A percentile compares a stretch with the other conserved stretches of the same genome.
Conservation (phyloP, 2,888 invertebrate species). For the Diarsia dahlii region DNA sequence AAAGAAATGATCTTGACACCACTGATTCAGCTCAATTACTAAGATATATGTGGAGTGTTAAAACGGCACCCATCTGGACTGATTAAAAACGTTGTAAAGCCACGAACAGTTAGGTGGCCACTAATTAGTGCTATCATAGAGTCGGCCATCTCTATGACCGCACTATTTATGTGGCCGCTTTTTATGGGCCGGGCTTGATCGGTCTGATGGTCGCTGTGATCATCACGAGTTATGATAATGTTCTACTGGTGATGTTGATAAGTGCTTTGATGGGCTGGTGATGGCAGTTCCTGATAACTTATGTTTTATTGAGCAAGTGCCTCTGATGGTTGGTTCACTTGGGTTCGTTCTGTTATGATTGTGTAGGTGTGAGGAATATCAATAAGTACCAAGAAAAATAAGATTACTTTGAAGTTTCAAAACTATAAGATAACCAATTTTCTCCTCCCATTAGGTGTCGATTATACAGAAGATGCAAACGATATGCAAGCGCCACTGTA, state of each 20-base stretch:
- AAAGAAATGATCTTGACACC: conserved; percentile 6
- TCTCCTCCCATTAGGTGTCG: neutral
- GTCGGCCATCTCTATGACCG: conserved; percentile 43
- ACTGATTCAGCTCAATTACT: conserved; percentile 19
- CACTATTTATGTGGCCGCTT: conserved; percentile 44
- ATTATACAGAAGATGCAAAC: conserved; percentile 2
- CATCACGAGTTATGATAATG: conserved; percentile 47
- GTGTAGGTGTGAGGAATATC: neutral
- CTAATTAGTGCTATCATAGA: conserved; percentile 60
- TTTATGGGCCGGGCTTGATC: conserved; percentile 35
- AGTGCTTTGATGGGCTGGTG: conserved; percentile 15
- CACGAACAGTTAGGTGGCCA: conserved; percentile 51
- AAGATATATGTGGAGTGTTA: conserved; percentile 41
- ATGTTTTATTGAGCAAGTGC: conserved; percentile 2
- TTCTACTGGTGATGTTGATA: conserved; percentile 23
- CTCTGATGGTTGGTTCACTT: neutral
- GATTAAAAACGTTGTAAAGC: conserved; percentile 59
- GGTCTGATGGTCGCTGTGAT: conserved; percentile 31
- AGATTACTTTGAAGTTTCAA: neutral
- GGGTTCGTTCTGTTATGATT: neutral
- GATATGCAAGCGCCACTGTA: conserved; percentile 24
- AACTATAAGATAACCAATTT: neutral
- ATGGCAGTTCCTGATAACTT: conserved; percentile 3
- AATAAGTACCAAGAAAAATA: conserved; percentile 1
- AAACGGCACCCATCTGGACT: conserved; percentile 40